These are phyloP conservation scores for Oeneis ivallda DNA, from an alignment of 2,888 invertebrate genomes.

Conservation along the genomic window DNA sequence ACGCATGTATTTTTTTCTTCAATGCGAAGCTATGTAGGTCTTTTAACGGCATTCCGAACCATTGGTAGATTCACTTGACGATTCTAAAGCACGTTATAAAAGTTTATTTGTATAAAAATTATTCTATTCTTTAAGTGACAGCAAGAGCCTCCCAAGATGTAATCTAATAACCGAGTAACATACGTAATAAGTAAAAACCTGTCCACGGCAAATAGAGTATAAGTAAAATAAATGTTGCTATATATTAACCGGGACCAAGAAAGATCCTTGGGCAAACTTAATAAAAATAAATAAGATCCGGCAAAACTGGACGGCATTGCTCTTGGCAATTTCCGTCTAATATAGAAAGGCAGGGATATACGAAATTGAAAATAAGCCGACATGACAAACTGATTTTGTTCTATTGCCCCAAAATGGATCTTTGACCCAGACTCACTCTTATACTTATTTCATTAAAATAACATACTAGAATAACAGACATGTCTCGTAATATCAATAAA, in stretches of 20 bases:
- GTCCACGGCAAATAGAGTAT: constrained; percentile 14
- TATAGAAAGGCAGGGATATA: constrained; percentile 63
- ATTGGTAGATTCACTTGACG: too few relatives aligned
- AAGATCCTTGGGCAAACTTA: constrained; percentile 48
- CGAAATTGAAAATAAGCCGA: constrained; percentile 72
- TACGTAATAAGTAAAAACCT: constrained; percentile 13
- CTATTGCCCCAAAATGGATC: constrained; percentile 7
- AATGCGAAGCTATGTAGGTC: too few relatives aligned
- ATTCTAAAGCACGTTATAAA: too few relatives aligned
- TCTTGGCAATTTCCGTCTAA: constrained; percentile 70
- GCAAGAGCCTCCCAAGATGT: too few relatives aligned
- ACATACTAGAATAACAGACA: background rate
- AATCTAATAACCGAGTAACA: background rate
- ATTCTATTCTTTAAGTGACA: too few relatives aligned
- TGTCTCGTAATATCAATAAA: too few relatives aligned
- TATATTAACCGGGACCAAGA: constrained; percentile 43
- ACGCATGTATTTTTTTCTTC: background rate
- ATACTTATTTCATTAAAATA: background rate
- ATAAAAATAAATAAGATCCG: constrained; percentile 69
- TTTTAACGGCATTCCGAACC: too few relatives aligned
- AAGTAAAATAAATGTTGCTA: constrained; percentile 34
- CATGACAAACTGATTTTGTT: constrained; percentile 69
- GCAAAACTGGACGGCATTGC: constrained; percentile 58
- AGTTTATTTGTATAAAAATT: too few relatives aligned
- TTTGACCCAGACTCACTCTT: background rate